Evolutionary conservation across 2,797 vertebrate genomes (phyloP).

Genomic region (Phylloscopus collybita): DNA sequence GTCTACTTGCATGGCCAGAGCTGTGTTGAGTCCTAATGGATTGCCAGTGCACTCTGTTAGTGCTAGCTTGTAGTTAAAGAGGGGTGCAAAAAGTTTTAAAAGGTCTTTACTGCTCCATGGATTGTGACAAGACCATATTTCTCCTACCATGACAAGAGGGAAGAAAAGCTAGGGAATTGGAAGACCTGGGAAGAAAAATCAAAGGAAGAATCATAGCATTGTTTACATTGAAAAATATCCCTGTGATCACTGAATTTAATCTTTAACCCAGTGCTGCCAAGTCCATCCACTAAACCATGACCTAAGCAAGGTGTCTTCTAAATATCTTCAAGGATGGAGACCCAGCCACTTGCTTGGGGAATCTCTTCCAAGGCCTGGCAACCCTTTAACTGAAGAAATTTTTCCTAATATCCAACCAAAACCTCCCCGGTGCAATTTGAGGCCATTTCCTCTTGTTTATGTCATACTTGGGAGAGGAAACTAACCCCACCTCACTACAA

Average conservation of each 20-base stretch:
- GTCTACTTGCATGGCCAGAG: not conserved
- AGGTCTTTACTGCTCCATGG: not conserved
- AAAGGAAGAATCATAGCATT: not conserved
- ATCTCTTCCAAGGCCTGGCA: not conserved
- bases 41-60: not conserved
- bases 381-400: not conserved
- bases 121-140: not conserved
- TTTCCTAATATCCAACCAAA: not conserved
- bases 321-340: not conserved
- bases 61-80: not conserved
- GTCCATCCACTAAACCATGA: not conserved
- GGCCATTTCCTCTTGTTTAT: not conserved
- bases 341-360: not conserved
- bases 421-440: not conserved
- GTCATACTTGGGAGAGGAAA: not conserved
- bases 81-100: accelerated
- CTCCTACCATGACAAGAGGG: not conserved
- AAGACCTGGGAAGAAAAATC: not conserved
- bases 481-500: not conserved
- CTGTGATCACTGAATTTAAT: not conserved
- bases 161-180: not conserved
- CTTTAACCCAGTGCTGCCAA: not conserved
- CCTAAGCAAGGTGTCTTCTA: not conserved
- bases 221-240: not conserved
- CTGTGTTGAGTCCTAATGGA: not conserved